phyloP scores from a whole-genome alignment of 2,797 vertebrate species.

The Crenuchus spilurus region DNA sequence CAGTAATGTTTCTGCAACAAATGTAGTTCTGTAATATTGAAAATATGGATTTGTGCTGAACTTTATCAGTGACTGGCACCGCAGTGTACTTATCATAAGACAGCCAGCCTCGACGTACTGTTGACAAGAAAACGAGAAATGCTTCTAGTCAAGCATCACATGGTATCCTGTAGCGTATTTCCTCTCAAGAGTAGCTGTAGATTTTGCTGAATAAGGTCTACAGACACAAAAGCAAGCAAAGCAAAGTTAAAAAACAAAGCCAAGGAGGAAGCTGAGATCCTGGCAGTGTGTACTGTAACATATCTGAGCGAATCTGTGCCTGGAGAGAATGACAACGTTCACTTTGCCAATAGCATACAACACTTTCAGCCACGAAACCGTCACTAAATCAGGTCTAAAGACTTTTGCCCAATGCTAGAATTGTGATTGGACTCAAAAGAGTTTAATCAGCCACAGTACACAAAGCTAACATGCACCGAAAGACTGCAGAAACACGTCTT shows the following conservation, averaged over 20 bases:
- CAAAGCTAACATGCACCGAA: neutral
- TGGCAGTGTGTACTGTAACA: neutral
- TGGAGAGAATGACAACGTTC: neutral
- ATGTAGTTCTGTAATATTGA: too few species aligned
- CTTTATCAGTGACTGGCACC: neutral
- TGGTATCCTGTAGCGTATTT: neutral
- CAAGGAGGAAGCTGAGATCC: neutral
- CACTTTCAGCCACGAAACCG: neutral
- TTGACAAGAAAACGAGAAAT: constrained; percentile 4
- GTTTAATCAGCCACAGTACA: neutral
- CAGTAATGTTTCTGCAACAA: too few species aligned
- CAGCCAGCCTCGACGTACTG: neutral
- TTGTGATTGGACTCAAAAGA: neutral
- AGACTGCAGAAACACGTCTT: neutral
- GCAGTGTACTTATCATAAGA: neutral
- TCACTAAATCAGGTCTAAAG: neutral
- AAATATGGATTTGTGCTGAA: too few species aligned
- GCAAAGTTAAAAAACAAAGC: constrained; percentile 21
- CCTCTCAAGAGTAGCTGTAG: neutral
- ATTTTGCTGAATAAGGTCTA: constrained; percentile 27
- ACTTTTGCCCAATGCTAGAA: neutral
- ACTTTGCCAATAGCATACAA: neutral
- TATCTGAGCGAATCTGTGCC: neutral
- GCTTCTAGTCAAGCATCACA: constrained; percentile 4
- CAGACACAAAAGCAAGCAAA: constrained; percentile 1